These are phyloP conservation scores for Meloidogyne floridensis DNA, from an alignment of 1,140 invertebrate species.

Conservation along the genomic window DNA sequence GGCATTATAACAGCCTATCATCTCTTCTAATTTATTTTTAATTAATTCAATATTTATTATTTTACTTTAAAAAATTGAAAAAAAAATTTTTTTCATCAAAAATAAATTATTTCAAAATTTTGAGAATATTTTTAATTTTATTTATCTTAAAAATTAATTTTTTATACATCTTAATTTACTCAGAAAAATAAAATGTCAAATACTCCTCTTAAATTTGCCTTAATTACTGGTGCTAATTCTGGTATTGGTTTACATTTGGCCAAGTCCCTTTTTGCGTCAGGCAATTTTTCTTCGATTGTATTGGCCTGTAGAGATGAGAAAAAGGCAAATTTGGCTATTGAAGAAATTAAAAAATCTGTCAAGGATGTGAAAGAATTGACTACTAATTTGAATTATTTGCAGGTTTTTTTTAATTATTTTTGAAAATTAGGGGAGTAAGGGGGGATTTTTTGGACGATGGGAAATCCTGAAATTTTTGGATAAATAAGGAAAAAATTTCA, in stretches of 20 bases:
- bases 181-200: background rate
- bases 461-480: too few species aligned
- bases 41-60: too few species aligned
- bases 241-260: slow-evolving; percentile 43
- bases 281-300: slow-evolving; percentile 37
- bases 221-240: slow-evolving; percentile 46
- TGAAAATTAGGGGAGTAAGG: too few species aligned
- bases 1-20: too few species aligned
- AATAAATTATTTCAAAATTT: too few species aligned
- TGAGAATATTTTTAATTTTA: slow-evolving; percentile 9
- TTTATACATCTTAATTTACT: slow-evolving; percentile 9
- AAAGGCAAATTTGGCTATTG: slow-evolving; percentile 38
- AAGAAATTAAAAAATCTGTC: slow-evolving; percentile 19
- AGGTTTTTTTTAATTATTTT: slow-evolving; percentile 11
- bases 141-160: background rate
- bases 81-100: too few species aligned
- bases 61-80: too few species aligned
- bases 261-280: slow-evolving; percentile 39
- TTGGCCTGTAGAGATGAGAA: slow-evolving; percentile 43
- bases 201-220: slow-evolving; percentile 37
- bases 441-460: too few species aligned
- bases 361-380: slow-evolving; percentile 1
- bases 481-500: background rate
- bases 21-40: too few species aligned
- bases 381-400: slow-evolving; percentile 28